These are phyloP conservation scores for Dromas ardeola DNA, from an alignment of 2,113 vertebrate species.

Conservation along the genomic window DNA sequence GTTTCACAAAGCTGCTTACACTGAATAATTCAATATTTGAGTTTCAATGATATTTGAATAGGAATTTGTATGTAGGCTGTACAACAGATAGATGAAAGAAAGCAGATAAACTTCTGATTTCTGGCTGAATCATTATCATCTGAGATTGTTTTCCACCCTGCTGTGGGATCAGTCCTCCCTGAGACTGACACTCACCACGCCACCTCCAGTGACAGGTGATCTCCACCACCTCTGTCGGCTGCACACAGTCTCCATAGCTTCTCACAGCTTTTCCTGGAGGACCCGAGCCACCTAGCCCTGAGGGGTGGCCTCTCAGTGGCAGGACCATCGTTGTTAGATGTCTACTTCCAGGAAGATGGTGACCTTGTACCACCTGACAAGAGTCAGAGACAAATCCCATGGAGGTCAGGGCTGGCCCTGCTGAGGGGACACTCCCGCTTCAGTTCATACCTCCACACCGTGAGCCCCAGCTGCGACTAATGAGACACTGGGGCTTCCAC, in stretches of 20 bases:
- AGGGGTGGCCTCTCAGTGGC: not conserved
- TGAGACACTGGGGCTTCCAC: fast-evolving
- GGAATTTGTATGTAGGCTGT: constrained; percentile 3
- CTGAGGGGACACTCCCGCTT: fast-evolving
- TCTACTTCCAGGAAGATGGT: not conserved
- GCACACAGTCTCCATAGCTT: not conserved
- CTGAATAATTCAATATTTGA: constrained; percentile 53
- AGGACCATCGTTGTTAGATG: fast-evolving
- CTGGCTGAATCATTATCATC: not conserved
- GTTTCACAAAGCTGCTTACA: constrained; percentile 38
- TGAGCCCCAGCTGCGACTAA: fast-evolving
- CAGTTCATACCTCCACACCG: fast-evolving
- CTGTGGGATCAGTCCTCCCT: not conserved
- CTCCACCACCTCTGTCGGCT: not conserved
- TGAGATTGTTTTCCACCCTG: fast-evolving
- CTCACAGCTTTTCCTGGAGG: not conserved
- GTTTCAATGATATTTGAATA: constrained; percentile 49
- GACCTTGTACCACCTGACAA: too few species aligned
- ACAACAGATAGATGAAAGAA: not conserved
- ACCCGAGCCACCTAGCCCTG: not conserved
- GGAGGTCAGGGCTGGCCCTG: not conserved
- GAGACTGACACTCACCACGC: fast-evolving
- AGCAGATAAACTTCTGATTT: not conserved
- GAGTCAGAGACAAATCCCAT: fast-evolving
- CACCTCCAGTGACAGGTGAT: not conserved